Percentiles rank a stretch among this genome's conserved stretches.
Conservation (phyloP, 2,888 invertebrate species). For the Agrilus cyanescens region DNA sequence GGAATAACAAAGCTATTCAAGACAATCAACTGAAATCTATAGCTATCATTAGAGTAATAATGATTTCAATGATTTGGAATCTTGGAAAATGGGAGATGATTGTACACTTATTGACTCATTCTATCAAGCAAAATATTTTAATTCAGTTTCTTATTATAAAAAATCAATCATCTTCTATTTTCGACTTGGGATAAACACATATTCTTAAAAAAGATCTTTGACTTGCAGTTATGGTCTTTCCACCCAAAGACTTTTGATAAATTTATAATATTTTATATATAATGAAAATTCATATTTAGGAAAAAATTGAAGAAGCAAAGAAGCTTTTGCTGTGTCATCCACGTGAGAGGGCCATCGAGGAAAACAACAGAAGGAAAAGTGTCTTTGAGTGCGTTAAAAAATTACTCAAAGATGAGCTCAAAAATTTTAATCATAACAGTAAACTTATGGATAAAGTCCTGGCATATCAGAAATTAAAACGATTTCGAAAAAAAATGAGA, state of each 20-base stretch:
- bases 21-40: conserved; percentile 9
- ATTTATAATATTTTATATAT: not conserved
- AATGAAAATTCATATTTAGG: conserved; percentile 3
- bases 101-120: too few relatives aligned
- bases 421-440: not conserved
- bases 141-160: not conserved
- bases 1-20: conserved; percentile 1
- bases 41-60: conserved; percentile 9
- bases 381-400: conserved; percentile 4
- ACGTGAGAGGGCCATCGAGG: conserved; percentile 5
- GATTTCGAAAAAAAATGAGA: conserved; percentile 3
- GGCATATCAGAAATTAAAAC: conserved; percentile 9
- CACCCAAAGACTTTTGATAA: too few relatives aligned
- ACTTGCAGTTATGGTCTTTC: too few relatives aligned
- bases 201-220: too few relatives aligned
- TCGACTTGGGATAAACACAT: too few relatives aligned
- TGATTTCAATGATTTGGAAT: too few relatives aligned
- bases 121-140: too few relatives aligned
- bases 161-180: not conserved
- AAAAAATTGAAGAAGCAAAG: conserved; percentile 10
- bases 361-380: conserved; percentile 6
- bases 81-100: too few relatives aligned
- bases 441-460: conserved; percentile 10
- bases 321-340: conserved; percentile 8
- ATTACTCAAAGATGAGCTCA: not conserved